Conservation (phyloP, 2,113 vertebrate species). For the Colius striatus region DNA sequence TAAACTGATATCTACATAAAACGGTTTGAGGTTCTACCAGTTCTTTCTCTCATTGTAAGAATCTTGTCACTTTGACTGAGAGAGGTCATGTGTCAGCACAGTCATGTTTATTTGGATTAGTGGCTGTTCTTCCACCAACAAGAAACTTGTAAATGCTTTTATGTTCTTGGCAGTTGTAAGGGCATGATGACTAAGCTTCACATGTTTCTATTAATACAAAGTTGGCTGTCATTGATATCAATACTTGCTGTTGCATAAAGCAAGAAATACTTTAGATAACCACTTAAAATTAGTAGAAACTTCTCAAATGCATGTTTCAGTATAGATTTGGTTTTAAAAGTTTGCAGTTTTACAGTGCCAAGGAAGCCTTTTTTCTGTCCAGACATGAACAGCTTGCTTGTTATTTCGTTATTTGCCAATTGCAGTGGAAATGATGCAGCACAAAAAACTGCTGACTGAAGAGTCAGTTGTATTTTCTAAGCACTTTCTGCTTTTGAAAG, state of each 20-base stretch:
- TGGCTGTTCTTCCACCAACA: background rate
- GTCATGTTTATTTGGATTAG: background rate
- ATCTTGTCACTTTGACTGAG: background rate
- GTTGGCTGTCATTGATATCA: background rate
- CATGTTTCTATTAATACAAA: conserved; percentile 24
- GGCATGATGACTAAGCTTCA: conserved; percentile 17
- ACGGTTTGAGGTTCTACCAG: background rate
- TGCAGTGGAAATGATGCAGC: conserved; percentile 47
- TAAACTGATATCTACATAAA: background rate
- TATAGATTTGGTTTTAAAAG: background rate
- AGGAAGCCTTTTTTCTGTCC: background rate
- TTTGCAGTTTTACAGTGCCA: background rate
- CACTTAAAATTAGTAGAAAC: background rate
- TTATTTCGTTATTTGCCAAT: conserved; percentile 3
- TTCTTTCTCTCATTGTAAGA: background rate
- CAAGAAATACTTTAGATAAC: background rate
- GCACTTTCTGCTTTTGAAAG: conserved; percentile 33
- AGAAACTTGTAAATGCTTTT: background rate
- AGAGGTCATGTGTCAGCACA: background rate
- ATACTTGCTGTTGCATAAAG: background rate
- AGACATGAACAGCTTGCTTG: background rate
- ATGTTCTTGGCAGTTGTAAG: background rate
- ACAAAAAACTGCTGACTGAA: conserved; percentile 50
- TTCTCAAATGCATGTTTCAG: background rate
- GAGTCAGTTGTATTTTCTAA: conserved; percentile 38